phyloP scores from a whole-genome alignment of 2,113 vertebrate species.

The Lethenteron camtschaticum region DNA sequence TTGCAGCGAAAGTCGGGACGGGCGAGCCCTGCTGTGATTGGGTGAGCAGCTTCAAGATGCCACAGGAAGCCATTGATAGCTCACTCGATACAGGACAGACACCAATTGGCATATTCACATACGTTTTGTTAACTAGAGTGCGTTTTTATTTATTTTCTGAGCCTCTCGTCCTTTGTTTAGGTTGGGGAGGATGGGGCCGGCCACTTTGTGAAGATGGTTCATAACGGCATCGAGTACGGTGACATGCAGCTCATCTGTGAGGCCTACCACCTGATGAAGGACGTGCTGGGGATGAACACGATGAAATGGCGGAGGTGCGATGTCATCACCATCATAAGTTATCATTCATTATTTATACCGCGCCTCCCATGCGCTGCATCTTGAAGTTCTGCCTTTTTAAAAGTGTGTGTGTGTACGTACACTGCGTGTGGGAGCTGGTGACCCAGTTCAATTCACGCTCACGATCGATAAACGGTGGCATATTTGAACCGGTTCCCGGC shows the following conservation, averaged over 20 bases:
- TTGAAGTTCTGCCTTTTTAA: not conserved
- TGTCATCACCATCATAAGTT: too few species aligned
- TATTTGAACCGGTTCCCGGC: too few species aligned
- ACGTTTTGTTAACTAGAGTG: too few species aligned
- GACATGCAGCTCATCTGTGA: slow-evolving; percentile 99
- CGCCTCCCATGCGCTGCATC: too few species aligned
- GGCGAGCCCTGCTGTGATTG: slow-evolving; percentile 94
- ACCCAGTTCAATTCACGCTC: too few species aligned
- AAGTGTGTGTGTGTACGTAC: not conserved
- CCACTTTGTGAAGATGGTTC: slow-evolving; percentile 98
- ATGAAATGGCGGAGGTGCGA: slow-evolving; percentile 60
- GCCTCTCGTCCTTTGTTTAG: slow-evolving; percentile 18
- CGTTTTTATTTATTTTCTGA: not conserved
- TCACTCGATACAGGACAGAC: too few species aligned
- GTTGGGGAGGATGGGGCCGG: slow-evolving; percentile 83
- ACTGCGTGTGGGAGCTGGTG: not conserved
- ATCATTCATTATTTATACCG: too few species aligned
- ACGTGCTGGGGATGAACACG: slow-evolving; percentile 49
- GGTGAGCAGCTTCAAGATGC: slow-evolving; percentile 27
- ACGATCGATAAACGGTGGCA: too few species aligned
- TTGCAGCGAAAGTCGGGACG: slow-evolving; percentile 77
- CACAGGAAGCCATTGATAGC: not conserved
- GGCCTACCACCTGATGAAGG: slow-evolving; percentile 95
- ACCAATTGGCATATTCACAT: too few species aligned
- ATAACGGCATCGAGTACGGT: slow-evolving; percentile 95